Base-by-base conservation (phyloP, 2,797 vertebrate genomes). In the Neoniphon sammara region DNA sequence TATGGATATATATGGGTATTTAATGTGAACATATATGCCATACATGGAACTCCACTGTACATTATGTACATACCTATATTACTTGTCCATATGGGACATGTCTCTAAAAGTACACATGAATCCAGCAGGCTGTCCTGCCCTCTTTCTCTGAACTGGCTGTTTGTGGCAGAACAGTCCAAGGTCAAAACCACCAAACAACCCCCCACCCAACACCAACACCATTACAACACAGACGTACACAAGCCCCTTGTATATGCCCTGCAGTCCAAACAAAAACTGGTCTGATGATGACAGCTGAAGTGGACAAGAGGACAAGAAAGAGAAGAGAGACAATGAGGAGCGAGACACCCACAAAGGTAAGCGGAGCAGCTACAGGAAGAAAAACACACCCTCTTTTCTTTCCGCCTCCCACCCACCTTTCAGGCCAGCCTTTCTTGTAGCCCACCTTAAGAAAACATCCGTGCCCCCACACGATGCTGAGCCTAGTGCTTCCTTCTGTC, bases 361-460 rank as follows among this genome's bases (percentile, higher is more conserved):
- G 83, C 58, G 59, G 66, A 83, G 76, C 65, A 50, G 73, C 75
- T 39, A 74, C 83, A 70, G 78, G 88, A 88, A 88, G 70, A 56
- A 56, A 70, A 78, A 55, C 23, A 23, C 76, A 70, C 76, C 50
- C 25, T 72, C 66, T 85, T 81, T 81, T 72, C 78, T 89, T 85
- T 89, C 73, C 66, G 64, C 69, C 75, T 65, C 73, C 81, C 78
- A 75, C 86, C 80, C 87, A 89, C 89, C 84, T 91, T 90, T 91
- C 78, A 79, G 69, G 70, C 71, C 58, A 54, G 60, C 69, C 70
- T 89, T 88, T 85, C 82, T 87, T 89, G 86, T 81, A 86, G 87
- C 89, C 92, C 92, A 91, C 90, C 92, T 93, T 93, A 93, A 83
- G 87, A 94, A 93, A 94, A 94, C 94, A 94, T 95, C 94, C 91